Base-by-base conservation (phyloP, 2,113 vertebrate species). In the Pseudorasbora parva region DNA sequence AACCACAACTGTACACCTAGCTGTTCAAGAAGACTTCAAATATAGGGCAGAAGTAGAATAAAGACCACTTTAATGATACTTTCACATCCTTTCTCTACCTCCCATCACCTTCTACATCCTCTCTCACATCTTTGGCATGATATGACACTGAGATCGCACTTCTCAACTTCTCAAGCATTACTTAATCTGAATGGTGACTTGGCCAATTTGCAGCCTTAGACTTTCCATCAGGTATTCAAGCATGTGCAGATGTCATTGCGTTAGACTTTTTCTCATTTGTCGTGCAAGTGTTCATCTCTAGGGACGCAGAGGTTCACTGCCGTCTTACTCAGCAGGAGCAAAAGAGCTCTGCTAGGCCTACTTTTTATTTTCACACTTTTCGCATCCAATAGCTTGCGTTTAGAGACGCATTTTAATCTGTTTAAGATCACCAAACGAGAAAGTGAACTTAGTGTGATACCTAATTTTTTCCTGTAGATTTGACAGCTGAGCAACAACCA, bases 201-300 rank as follows among this genome's bases (percentile, higher is more conserved):
- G 45, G 12, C 64, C 64, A 41, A 81, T 69, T 81, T 69, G 25
- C 45, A 23, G 71, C 62, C 23, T 56, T 64, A 56, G 47, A 51
- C 10, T 69, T 69, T 41, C 64, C 30, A 69, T 69, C 30, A 51
- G 64, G 25, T 27, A 56, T 64, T 54, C 62, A 81, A 69, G 64
- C 33, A 7, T 51, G 78, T 69, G 45, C 47, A 68, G 64, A 41
- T 81, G 64, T 81, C 64, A 56, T 41, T 54, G 30, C 62, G 71
- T 69, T 79, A 62, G 60, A 66, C 43, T 56, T 80, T 66, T 66
- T 69, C 79, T 69, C 30, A 81, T 81, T 81, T 81, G 45, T 71
- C 30, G 1, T 69, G 30, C 23, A 69, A 81, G 30, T 69, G 59
- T 25, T 71, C 30, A 12, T 69, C 79, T 81, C 47, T 25, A 23